phyloP scores from a whole-genome alignment of 2,797 vertebrate species.

The Hemitrygon akajei region DNA sequence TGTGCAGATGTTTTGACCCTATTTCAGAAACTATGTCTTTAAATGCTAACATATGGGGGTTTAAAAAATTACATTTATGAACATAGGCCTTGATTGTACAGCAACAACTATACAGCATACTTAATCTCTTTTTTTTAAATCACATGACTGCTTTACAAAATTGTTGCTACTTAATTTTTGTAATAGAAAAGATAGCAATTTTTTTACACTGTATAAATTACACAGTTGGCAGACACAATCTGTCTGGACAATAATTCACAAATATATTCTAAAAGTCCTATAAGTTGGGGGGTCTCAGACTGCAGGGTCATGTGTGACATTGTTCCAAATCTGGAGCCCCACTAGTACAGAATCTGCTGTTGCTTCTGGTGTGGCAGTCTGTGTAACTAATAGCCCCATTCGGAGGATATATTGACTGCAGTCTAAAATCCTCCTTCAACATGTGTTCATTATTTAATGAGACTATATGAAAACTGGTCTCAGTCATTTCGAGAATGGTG shows the following conservation, averaged over 20 bases:
- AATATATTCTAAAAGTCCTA: constrained; percentile 65
- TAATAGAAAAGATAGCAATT: constrained; percentile 98
- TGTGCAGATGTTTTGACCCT: neutral
- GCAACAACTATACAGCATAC: constrained; percentile 79
- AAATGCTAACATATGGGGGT: constrained; percentile 40
- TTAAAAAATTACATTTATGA: constrained; percentile 44
- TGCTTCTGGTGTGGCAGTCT: constrained; percentile 96
- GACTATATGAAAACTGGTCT: constrained; percentile 99
- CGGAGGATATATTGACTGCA: constrained; percentile 94
- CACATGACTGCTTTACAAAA: constrained; percentile 76
- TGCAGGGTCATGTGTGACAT: constrained; percentile 78
- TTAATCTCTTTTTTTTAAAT: constrained; percentile 51
- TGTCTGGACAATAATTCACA: constrained; percentile 73
- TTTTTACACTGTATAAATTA: constrained; percentile 99
- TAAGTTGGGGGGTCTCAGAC: constrained; percentile 43
- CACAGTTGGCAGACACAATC: constrained; percentile 83
- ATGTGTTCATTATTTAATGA: constrained; percentile 99
- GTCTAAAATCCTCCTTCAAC: constrained; percentile 90
- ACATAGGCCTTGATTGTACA: constrained; percentile 60
- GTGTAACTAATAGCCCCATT: constrained; percentile 94
- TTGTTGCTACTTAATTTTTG: constrained; percentile 76
- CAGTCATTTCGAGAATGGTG: constrained; percentile 97
- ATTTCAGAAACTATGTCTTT: neutral
- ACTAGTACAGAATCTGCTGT: constrained; percentile 90
- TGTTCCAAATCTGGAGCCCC: constrained; percentile 85